A percentile compares a stretch with the other conserved stretches of the same genome.
phyloP scores from a whole-genome alignment of 2,888 invertebrate genomes.

The Taenaris catops region DNA sequence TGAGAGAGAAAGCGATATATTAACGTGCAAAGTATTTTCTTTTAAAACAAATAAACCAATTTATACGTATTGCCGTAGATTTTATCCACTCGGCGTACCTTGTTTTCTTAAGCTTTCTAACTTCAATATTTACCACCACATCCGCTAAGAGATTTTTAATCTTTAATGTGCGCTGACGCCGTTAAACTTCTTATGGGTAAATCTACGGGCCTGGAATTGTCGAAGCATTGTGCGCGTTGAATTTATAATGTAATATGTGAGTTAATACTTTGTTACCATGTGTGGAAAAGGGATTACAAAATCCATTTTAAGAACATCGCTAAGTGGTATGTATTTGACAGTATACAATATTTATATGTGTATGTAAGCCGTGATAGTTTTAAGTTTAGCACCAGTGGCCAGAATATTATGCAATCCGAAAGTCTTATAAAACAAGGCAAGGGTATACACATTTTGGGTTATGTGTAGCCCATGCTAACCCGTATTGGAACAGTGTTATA shows the following conservation, averaged over 20 bases:
- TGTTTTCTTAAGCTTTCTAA: slow-evolving; percentile 24
- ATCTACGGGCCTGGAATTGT: slow-evolving; percentile 21
- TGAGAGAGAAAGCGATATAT: too few relatives aligned
- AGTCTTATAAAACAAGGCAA: too few relatives aligned
- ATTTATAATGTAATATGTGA: slow-evolving; percentile 24
- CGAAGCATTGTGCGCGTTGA: slow-evolving; percentile 22
- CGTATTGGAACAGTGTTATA: too few relatives aligned
- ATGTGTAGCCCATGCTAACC: too few relatives aligned
- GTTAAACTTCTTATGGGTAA: slow-evolving; percentile 23
- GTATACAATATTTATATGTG: too few relatives aligned
- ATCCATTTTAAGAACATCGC: slow-evolving; percentile 2
- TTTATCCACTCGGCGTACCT: slow-evolving; percentile 20
- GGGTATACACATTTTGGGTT: too few relatives aligned
- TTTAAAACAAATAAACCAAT: not conserved
- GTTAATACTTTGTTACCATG: slow-evolving; percentile 4
- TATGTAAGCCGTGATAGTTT: too few relatives aligned
- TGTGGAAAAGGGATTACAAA: not conserved
- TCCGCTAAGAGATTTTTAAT: slow-evolving; percentile 30
- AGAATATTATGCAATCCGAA: too few relatives aligned
- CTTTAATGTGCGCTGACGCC: slow-evolving; percentile 31
- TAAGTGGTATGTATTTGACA: slow-evolving; percentile 3
- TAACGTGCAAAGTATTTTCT: too few relatives aligned
- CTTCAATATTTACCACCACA: slow-evolving; percentile 33
- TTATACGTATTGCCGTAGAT: slow-evolving; percentile 2
- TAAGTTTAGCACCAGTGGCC: too few relatives aligned